phyloP scores from a whole-genome alignment of 2,113 vertebrate genomes.

The Coreoperca whiteheadi region DNA sequence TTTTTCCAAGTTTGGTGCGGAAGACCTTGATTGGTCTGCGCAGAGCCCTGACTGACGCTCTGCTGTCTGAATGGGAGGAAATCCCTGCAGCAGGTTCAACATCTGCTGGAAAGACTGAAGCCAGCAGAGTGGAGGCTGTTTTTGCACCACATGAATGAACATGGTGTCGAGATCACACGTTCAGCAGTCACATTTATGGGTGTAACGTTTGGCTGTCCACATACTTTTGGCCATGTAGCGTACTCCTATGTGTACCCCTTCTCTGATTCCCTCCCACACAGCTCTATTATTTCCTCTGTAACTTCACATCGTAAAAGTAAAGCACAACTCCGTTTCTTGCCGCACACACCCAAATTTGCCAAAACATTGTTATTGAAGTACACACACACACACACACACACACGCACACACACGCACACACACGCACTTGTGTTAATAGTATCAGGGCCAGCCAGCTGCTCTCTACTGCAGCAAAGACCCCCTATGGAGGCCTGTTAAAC shows the following conservation, averaged over 20 bases:
- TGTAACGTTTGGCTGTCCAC: not conserved
- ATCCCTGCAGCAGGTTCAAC: no score
- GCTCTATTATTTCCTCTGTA: not conserved
- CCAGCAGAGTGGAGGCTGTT: no score
- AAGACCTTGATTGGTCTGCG: no score
- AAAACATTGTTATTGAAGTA: slow-evolving; percentile 7
- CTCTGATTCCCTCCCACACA: not conserved
- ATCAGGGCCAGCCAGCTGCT: slow-evolving; percentile 39
- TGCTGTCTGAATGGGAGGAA: no score
- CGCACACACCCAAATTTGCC: slow-evolving; percentile 12
- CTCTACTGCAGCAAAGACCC: slow-evolving; percentile 40
- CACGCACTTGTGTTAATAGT: slow-evolving; percentile 19
- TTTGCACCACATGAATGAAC: no score
- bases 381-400: slow-evolving; percentile 1
- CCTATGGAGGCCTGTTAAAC: slow-evolving; percentile 40
- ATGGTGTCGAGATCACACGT: no score
- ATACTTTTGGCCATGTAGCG: not conserved
- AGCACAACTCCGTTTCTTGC: not conserved
- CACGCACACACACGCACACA: slow-evolving; percentile 14
- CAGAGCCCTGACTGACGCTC: no score
- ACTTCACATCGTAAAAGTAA: not conserved
- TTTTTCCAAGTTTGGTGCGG: no score
- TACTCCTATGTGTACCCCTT: not conserved
- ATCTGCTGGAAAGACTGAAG: no score
- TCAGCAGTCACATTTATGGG: no score